phyloP scores from a whole-genome alignment of 2,888 invertebrate genomes.

The Drosophila longiperda region DNA sequence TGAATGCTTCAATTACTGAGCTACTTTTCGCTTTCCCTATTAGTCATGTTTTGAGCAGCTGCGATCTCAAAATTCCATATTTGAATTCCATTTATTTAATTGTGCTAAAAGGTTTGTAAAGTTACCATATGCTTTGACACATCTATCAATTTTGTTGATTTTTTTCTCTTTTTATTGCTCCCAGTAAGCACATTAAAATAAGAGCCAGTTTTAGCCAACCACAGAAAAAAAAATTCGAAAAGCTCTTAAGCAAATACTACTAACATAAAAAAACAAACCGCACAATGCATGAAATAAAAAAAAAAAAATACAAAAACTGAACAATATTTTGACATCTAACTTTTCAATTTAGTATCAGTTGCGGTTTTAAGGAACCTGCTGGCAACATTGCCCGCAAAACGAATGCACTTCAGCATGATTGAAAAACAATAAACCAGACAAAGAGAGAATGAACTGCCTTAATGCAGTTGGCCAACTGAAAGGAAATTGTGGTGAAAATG shows the following conservation, averaged over 20 bases:
- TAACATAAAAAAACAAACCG: constrained; percentile 7
- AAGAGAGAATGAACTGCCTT: constrained; percentile 17
- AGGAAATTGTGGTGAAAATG: constrained; percentile 57
- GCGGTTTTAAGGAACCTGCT: constrained; percentile 58
- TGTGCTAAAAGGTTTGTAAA: neutral
- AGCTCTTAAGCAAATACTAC: constrained; percentile 22
- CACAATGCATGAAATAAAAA: neutral
- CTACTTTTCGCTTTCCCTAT: neutral
- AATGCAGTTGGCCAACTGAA: constrained; percentile 11
- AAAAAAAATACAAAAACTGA: neutral
- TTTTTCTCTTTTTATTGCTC: constrained; percentile 8
- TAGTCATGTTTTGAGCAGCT: neutral
- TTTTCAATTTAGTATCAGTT: constrained; percentile 67
- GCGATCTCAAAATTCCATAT: neutral
- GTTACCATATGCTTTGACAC: neutral
- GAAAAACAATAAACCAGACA: constrained; percentile 66
- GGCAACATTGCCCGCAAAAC: constrained; percentile 26
- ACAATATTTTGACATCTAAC: constrained; percentile 46
- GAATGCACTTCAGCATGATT: constrained; percentile 63
- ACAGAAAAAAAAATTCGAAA: constrained; percentile 26
- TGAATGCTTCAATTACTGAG: neutral
- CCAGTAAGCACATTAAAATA: constrained; percentile 18
- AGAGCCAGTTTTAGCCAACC: constrained; percentile 1
- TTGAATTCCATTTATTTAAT: constrained; percentile 1
- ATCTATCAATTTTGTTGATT: constrained; percentile 40